Conservation (phyloP, 2,797 vertebrate species). For the Xenopus petersii region DNA sequence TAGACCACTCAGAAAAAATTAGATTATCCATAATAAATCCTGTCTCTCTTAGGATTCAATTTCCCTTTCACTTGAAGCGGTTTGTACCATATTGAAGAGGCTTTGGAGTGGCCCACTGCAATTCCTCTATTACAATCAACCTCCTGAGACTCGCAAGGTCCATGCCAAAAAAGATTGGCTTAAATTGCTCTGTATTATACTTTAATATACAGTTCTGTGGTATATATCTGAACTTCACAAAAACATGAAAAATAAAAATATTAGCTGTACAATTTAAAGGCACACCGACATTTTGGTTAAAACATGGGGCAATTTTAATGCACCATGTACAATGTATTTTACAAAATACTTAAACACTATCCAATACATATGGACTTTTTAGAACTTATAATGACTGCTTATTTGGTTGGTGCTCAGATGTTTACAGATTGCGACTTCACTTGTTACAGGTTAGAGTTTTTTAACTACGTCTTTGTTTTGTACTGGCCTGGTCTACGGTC, state of each 20-base stretch:
- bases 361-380: background rate
- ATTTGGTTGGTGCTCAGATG: no score
- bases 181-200: constrained; percentile 32
- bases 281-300: background rate
- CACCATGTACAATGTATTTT: no score
- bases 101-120: constrained; percentile 35
- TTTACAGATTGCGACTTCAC: no score
- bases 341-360: background rate
- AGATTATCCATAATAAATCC: constrained; percentile 45
- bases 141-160: constrained; percentile 42
- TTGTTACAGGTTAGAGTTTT: no score
- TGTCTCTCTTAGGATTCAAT: constrained; percentile 44
- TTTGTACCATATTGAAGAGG: constrained; percentile 42
- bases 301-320: no score
- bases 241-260: constrained; percentile 39
- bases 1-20: constrained; percentile 39
- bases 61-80: constrained; percentile 44
- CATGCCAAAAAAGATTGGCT: constrained; percentile 30
- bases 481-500: no score
- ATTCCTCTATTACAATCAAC: constrained; percentile 47
- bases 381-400: background rate
- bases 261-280: constrained; percentile 1
- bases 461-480: no score
- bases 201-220: constrained; percentile 12
- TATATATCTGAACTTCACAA: constrained; percentile 36